These are phyloP conservation scores for Mythimna impura DNA, from an alignment of 2,888 invertebrate genomes.

Conservation along the genomic window DNA sequence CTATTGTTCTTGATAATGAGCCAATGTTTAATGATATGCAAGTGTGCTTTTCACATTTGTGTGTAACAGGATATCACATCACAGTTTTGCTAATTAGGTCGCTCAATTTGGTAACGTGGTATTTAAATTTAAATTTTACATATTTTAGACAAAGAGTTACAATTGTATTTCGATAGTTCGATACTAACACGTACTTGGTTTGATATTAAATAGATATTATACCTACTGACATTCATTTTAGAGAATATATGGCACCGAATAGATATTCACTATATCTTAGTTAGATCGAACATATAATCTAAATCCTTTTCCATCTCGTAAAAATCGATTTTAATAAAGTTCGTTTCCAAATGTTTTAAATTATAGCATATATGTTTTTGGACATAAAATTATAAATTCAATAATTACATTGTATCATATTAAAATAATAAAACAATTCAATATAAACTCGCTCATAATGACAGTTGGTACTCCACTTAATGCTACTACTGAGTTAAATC, in stretches of 20 bases:
- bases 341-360: background rate
- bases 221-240: no score
- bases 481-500: background rate
- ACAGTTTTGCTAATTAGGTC: slow-evolving; percentile 62
- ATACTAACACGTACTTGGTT: background rate
- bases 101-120: slow-evolving; percentile 10
- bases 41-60: slow-evolving; percentile 70
- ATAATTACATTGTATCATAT: no score
- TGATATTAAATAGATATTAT: background rate
- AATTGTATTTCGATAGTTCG: background rate
- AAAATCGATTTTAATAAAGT: background rate
- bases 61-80: slow-evolving; percentile 72
- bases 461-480: background rate
- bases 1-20: slow-evolving; percentile 85
- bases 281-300: background rate
- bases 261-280: background rate
- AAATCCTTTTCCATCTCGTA: background rate
- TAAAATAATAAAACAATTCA: no score
- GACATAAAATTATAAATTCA: no score
- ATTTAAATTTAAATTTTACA: background rate
- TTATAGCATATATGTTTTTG: background rate
- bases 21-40: slow-evolving; percentile 75
- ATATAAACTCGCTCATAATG: background rate
- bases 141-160: background rate
- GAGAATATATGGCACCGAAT: background rate